Percentiles rank a stretch among this genome's conserved stretches.
Conservation (phyloP, 2,888 invertebrate genomes). For the Hirtodrosophila confusa region DNA sequence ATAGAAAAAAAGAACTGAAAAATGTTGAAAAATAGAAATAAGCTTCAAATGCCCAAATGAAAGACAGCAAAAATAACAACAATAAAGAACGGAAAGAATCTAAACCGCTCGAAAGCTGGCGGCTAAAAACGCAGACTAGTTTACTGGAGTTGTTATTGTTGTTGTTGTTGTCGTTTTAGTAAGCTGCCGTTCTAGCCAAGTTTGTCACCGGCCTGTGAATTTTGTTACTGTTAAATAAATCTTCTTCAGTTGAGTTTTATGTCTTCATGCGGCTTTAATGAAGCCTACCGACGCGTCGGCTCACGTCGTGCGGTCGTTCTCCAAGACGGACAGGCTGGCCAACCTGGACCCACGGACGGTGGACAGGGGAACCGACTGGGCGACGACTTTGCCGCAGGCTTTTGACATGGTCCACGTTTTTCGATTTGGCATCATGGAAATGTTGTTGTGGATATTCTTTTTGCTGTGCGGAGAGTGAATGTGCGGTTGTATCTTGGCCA, state of each 20-base stretch:
- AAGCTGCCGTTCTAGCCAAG: slow-evolving; percentile 33
- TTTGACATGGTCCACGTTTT: slow-evolving; percentile 51
- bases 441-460: slow-evolving; percentile 18
- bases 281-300: slow-evolving; percentile 34
- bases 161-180: slow-evolving; percentile 11
- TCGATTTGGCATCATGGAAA: slow-evolving; percentile 58
- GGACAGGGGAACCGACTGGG: slow-evolving; percentile 1
- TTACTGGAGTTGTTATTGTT: slow-evolving; percentile 22
- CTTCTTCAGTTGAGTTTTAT: slow-evolving; percentile 58
- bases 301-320: slow-evolving; percentile 32
- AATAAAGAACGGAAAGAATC: slow-evolving; percentile 45
- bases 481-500: slow-evolving; percentile 43
- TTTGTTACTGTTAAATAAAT: slow-evolving; percentile 66
- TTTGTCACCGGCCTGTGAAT: slow-evolving; percentile 54
- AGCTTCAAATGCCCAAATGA: slow-evolving; percentile 39
- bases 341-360: neutral
- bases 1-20: slow-evolving; percentile 39
- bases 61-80: slow-evolving; percentile 22
- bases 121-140: slow-evolving; percentile 39
- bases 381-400: slow-evolving; percentile 43
- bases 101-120: slow-evolving; percentile 56
- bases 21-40: slow-evolving; percentile 45
- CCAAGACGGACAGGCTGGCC: slow-evolving; percentile 20
- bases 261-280: slow-evolving; percentile 64
- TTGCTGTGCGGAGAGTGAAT: slow-evolving; percentile 19